phyloP scores from a whole-genome alignment of 2,888 invertebrate genomes.

The Agonopterix heracliana region DNA sequence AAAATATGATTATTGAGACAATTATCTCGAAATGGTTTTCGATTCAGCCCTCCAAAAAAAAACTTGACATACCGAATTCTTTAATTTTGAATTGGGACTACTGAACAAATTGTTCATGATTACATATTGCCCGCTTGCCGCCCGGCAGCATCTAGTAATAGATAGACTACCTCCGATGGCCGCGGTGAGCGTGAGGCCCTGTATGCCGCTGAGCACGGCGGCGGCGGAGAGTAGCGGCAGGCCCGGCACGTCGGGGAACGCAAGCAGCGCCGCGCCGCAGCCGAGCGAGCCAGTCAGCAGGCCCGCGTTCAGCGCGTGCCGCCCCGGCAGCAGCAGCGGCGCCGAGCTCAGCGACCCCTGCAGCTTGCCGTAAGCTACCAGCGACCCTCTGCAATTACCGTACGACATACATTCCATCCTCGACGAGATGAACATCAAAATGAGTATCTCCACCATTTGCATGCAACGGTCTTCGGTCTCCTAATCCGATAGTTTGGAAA shows the following conservation, averaged over 20 bases:
- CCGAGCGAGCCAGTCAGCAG: constrained; percentile 82
- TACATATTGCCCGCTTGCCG: no score
- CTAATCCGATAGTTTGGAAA: no score
- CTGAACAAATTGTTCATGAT: no score
- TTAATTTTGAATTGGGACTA: no score
- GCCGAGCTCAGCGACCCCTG: constrained; percentile 88
- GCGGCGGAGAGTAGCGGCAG: constrained; percentile 85
- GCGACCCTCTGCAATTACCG: constrained; percentile 80
- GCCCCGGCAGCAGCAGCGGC: constrained; percentile 88
- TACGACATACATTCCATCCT: neutral
- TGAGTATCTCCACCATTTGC: no score
- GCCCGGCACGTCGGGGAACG: constrained; percentile 79
- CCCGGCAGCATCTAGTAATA: no score
- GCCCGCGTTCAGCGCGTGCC: constrained; percentile 84
- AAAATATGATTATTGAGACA: no score
- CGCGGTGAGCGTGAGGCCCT: constrained; percentile 91
- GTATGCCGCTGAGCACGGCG: constrained; percentile 84
- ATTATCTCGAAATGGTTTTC: no score
- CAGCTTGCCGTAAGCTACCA: constrained; percentile 93
- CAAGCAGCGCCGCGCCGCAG: constrained; percentile 81
- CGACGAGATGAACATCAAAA: no score
- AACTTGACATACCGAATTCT: no score
- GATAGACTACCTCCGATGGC: constrained; percentile 87
- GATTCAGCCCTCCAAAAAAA: no score
- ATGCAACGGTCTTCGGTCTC: no score